Evolutionary conservation across 2,113 vertebrate species (phyloP).

Genomic region (human): DNA sequence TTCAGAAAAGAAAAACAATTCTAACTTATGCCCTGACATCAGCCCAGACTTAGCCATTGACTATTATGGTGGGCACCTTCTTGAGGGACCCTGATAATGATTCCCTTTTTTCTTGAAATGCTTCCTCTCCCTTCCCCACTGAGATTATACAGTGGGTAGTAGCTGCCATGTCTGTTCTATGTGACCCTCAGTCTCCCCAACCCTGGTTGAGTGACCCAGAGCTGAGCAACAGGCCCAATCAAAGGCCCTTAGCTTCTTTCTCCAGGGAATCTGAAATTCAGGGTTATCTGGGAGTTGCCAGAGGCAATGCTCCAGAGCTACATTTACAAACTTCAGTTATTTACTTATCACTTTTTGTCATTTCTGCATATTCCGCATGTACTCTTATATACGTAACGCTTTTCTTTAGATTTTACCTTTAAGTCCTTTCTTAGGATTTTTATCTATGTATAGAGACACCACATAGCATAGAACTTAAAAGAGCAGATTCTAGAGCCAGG

Average conservation of each 20-base stretch:
- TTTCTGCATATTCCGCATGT: neutral
- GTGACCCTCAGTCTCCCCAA: neutral
- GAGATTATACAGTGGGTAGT: neutral
- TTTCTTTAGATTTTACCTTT: slow-evolving; percentile 14
- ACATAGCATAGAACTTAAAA: neutral
- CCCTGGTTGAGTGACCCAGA: neutral
- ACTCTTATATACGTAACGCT: neutral
- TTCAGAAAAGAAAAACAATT: neutral
- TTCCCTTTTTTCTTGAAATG: neutral
- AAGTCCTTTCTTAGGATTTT: neutral
- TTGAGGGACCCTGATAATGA: neutral
- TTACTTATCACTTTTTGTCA: neutral
- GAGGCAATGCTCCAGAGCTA: neutral
- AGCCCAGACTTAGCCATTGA: neutral
- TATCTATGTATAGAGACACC: neutral
- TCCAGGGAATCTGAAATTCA: neutral
- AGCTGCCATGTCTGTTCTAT: neutral
- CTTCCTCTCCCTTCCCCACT: neutral
- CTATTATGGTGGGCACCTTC: neutral
- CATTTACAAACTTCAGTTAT: neutral
- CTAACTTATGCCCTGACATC: neutral
- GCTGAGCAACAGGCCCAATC: neutral
- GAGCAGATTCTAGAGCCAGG: neutral
- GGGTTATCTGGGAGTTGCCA: neutral
- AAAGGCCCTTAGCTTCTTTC: neutral